A percentile compares a stretch with the other conserved stretches of the same genome.
phyloP scores from a whole-genome alignment of 2,797 vertebrate species.

The Xenops minutus region DNA sequence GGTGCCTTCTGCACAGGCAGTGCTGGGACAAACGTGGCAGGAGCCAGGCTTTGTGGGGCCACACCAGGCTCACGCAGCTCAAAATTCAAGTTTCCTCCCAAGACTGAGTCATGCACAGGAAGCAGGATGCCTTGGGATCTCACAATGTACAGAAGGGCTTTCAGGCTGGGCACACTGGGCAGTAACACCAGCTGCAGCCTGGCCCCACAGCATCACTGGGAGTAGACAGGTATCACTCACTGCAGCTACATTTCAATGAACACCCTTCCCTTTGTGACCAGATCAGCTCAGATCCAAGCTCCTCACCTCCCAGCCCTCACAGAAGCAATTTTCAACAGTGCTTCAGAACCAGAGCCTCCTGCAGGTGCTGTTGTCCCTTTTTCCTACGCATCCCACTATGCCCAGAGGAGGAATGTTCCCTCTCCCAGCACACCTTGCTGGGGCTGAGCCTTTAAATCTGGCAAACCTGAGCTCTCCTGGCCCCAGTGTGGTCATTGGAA shows the following conservation, averaged over 20 bases:
- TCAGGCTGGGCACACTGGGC: neutral
- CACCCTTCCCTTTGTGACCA: neutral
- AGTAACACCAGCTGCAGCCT: neutral
- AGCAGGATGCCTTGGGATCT: neutral
- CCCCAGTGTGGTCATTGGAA: fast-evolving
- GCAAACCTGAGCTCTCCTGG: neutral
- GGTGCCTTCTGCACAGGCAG: neutral
- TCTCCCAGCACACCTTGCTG: neutral
- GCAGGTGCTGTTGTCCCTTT: neutral
- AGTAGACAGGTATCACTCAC: neutral
- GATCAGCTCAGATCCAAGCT: neutral
- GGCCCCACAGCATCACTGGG: neutral
- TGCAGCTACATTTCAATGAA: neutral
- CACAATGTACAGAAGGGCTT: fast-evolving
- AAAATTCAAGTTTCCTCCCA: neutral
- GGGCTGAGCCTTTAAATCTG: neutral
- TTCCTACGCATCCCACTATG: neutral
- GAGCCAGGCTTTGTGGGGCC: neutral
- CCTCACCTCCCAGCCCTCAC: neutral
- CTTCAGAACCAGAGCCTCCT: neutral
- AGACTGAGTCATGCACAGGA: neutral
- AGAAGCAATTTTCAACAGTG: neutral
- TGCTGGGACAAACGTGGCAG: neutral
- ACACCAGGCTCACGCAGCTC: neutral
- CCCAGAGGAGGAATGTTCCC: neutral